Evolutionary conservation across 1,140 invertebrate species (phyloP).

Genomic region (Batillaria attramentaria): DNA sequence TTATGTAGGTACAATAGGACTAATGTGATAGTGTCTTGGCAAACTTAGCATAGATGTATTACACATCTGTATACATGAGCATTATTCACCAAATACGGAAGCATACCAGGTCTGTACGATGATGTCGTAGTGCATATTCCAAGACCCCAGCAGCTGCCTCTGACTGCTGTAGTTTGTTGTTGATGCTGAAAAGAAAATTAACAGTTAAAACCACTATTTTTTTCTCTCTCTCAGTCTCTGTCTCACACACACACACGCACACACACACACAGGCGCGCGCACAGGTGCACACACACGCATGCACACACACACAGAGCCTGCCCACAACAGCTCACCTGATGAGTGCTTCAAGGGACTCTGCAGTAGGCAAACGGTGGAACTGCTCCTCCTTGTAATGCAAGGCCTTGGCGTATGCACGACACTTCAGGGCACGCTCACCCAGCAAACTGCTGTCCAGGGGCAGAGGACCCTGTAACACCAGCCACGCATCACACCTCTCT

Average conservation of each 20-base stretch:
- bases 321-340: constrained; percentile 76
- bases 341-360: constrained; percentile 90
- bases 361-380: constrained; percentile 82
- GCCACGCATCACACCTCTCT: neutral
- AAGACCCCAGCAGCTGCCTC: constrained; percentile 95
- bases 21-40: no score
- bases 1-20: no score
- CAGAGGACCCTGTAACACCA: constrained; percentile 82
- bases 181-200: constrained; percentile 79
- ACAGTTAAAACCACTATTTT: neutral
- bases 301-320: neutral
- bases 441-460: constrained; percentile 89
- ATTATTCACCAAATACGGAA: no score
- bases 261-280: neutral
- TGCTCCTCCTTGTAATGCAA: constrained; percentile 99
- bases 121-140: constrained; percentile 90
- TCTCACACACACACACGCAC: neutral
- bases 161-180: constrained; percentile 98
- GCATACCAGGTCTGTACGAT: constrained; percentile 75
- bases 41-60: no score
- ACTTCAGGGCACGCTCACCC: constrained; percentile 75
- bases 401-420: constrained; percentile 94
- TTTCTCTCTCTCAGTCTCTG: neutral
- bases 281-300: neutral
- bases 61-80: no score